A percentile compares a stretch with the other conserved stretches of the same genome.
phyloP scores from a whole-genome alignment of 2,888 invertebrate genomes.

The Hedya salicella region DNA sequence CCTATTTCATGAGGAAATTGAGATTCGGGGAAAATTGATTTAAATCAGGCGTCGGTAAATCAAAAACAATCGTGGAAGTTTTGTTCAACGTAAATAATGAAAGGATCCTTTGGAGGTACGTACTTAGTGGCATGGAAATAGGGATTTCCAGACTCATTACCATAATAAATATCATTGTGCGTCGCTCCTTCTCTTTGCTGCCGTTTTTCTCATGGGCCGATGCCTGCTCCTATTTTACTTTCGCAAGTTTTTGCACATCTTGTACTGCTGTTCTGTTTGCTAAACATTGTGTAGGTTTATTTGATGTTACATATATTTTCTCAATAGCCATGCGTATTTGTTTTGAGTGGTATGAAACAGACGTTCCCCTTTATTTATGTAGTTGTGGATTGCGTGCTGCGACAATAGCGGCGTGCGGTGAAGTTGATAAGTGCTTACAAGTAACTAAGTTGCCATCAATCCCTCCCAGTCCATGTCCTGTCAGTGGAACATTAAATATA shows the following conservation, averaged over 20 bases:
- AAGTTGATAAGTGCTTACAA: conserved; percentile 11
- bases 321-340: neutral
- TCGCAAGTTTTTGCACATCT: neutral
- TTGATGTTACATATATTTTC: neutral
- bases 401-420: neutral
- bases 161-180: conserved; percentile 40
- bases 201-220: conserved; percentile 23
- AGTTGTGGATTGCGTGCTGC: neutral
- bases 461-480: conserved; percentile 2
- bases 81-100: conserved; percentile 38
- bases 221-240: conserved; percentile 23
- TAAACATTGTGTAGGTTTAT: neutral
- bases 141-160: conserved; percentile 35
- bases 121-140: conserved; percentile 37
- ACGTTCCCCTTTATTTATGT: conserved; percentile 11
- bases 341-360: conserved; percentile 12
- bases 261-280: conserved; percentile 8
- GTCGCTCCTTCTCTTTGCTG: conserved; percentile 13
- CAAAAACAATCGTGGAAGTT: conserved; percentile 40
- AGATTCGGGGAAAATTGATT: conserved; percentile 47
- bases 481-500: conserved; percentile 30
- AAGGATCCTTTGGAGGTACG: conserved; percentile 31
- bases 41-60: conserved; percentile 43
- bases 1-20: conserved; percentile 43
- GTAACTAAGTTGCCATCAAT: conserved; percentile 19